These are phyloP conservation scores for Conomelus anceps DNA, from an alignment of 2,888 invertebrate species.

Conservation along the genomic window DNA sequence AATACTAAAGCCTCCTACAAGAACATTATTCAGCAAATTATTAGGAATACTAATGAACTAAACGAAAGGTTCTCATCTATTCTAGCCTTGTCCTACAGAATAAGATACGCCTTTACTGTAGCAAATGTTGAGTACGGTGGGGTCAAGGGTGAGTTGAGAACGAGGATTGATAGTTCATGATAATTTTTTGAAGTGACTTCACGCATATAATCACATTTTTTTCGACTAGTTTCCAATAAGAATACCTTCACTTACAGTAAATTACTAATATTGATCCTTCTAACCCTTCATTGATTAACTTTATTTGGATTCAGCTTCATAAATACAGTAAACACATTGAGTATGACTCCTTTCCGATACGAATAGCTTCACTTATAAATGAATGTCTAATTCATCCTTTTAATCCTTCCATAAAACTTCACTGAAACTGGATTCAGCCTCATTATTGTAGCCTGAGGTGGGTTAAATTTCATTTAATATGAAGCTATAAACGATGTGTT, in stretches of 20 bases:
- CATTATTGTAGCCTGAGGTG: no score
- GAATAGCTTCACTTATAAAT: no score
- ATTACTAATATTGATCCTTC: no score
- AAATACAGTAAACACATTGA: no score
- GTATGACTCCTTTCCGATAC: no score
- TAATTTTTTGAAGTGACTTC: neutral
- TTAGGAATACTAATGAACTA: neutral
- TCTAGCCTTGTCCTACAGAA: neutral
- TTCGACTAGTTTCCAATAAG: neutral
- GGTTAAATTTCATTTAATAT: no score
- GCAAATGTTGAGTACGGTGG: neutral
- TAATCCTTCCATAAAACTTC: no score
- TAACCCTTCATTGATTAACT: no score
- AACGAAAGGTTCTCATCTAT: neutral
- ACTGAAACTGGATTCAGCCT: no score
- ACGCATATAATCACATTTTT: neutral
- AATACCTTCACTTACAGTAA: neutral
- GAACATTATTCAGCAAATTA: neutral
- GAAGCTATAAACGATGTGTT: no score
- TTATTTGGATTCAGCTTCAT: no score
- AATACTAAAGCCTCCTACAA: neutral
- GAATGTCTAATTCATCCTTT: no score
- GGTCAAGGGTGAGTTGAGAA: neutral
- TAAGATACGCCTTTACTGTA: neutral
- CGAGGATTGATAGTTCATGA: neutral